Evolutionary conservation across 2,113 vertebrate species (phyloP).

Genomic region (Pterophyllum scalare): DNA sequence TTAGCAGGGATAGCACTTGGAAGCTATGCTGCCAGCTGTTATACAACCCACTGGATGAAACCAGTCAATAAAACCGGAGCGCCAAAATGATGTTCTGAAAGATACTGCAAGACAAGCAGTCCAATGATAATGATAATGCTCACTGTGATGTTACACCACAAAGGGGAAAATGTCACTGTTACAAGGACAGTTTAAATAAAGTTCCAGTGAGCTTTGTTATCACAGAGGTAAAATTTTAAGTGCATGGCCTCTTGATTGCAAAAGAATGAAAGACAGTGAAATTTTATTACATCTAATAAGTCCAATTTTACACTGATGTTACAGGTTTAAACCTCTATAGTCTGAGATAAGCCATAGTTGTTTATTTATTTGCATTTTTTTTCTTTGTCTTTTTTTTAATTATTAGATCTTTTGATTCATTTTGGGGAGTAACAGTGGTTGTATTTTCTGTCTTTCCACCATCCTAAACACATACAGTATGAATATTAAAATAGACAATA

Average conservation of each 20-base stretch:
- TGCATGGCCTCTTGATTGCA: neutral
- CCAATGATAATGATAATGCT: neutral
- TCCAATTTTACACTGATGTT: neutral
- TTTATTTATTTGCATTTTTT: neutral
- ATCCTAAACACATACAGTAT: neutral
- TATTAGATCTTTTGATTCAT: neutral
- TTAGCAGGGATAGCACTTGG: too few relatives aligned
- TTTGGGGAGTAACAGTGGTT: conserved; percentile 4
- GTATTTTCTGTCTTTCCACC: neutral
- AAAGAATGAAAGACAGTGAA: neutral
- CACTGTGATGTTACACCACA: neutral
- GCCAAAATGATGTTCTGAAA: neutral
- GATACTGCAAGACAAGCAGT: neutral
- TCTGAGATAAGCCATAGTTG: neutral
- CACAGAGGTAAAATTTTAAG: neutral
- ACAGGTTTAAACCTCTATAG: neutral
- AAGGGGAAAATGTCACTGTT: neutral
- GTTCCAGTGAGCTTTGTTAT: neutral
- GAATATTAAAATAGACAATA: neutral
- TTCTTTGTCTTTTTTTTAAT: neutral
- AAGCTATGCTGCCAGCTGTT: neutral
- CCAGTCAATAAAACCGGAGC: neutral
- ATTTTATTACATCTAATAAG: neutral
- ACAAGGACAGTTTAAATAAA: neutral
- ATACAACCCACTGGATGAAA: neutral